These are phyloP conservation scores for Mesodorylaimus sp. DNA, from an alignment of 2,888 invertebrate genomes.

Conservation along the genomic window DNA sequence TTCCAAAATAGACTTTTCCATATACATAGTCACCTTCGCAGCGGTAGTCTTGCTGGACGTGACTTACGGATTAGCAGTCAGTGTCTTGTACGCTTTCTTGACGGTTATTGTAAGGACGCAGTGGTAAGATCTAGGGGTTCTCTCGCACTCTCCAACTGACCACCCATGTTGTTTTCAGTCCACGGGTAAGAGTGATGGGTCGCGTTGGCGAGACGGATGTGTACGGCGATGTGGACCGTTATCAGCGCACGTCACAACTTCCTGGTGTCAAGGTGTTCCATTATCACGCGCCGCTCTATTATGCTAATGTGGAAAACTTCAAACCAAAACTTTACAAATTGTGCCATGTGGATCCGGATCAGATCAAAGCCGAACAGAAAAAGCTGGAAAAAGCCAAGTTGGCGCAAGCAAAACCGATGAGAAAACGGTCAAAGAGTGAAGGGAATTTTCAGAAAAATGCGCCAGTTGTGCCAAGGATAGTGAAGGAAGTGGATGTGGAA, in stretches of 20 bases:
- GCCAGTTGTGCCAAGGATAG: too few species aligned
- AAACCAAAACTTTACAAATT: conserved; percentile 20
- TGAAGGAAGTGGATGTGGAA: too few species aligned
- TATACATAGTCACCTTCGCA: conserved; percentile 64
- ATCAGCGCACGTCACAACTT: neutral
- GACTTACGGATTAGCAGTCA: conserved; percentile 57
- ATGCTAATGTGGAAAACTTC: conserved; percentile 31
- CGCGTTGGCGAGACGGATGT: neutral
- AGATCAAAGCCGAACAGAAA: neutral
- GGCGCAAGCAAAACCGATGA: too few species aligned
- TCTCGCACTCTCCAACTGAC: too few species aligned
- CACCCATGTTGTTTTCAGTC: too few species aligned
- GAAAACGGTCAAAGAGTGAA: too few species aligned
- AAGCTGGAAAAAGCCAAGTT: too few species aligned
- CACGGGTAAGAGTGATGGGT: neutral
- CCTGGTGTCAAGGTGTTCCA: conserved; percentile 29
- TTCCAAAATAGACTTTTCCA: conserved; percentile 54
- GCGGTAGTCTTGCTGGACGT: conserved; percentile 58
- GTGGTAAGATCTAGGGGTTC: conserved; percentile 23
- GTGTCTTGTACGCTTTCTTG: conserved; percentile 51
- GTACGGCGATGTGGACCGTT: neutral
- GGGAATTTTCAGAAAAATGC: too few species aligned
- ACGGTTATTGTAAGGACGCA: conserved; percentile 49
- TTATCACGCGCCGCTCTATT: conserved; percentile 31
- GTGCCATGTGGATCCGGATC: conserved; percentile 7